A percentile compares a stretch with the other conserved stretches of the same genome.
phyloP scores from a whole-genome alignment of 2,797 vertebrate genomes.

The Typhlichthys eigenmanni region DNA sequence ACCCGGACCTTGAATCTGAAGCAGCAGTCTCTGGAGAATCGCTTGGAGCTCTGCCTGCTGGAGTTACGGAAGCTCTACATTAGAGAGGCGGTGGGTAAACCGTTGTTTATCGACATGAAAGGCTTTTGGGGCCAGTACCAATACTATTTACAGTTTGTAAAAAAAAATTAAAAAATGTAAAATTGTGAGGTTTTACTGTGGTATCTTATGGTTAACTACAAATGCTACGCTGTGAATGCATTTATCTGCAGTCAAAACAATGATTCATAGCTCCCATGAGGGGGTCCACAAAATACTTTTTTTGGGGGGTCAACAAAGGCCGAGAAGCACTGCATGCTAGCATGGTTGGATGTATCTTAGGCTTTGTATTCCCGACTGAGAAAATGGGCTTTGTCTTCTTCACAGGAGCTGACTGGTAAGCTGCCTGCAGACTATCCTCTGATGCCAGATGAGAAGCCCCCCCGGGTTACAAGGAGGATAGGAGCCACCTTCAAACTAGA shows the following conservation, averaged over 20 bases:
- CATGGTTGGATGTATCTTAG: background rate
- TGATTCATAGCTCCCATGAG: no score
- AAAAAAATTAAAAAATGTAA: no score
- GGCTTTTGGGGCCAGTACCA: no score
- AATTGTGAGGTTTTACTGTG: no score
- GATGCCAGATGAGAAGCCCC: conserved; percentile 83
- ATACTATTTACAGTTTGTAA: no score
- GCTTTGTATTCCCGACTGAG: conserved; percentile 1
- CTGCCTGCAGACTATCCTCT: conserved; percentile 88
- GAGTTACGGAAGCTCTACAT: conserved; percentile 90
- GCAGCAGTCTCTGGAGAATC: conserved; percentile 85
- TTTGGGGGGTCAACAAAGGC: no score
- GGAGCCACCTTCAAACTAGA: conserved; percentile 90
- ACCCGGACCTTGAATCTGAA: conserved; percentile 82
- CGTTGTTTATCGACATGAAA: background rate
- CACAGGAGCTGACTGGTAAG: conserved; percentile 88
- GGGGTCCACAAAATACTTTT: no score
- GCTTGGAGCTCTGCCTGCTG: conserved; percentile 85
- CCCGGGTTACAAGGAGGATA: conserved; percentile 84
- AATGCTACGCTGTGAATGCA: no score
- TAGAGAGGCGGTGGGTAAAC: conserved; percentile 86
- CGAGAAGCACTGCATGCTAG: background rate
- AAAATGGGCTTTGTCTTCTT: conserved; percentile 15
- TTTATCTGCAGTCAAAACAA: no score
- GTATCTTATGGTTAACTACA: no score